phyloP scores from a whole-genome alignment of 2,888 invertebrate genomes.

The Calliphora vomitoria region DNA sequence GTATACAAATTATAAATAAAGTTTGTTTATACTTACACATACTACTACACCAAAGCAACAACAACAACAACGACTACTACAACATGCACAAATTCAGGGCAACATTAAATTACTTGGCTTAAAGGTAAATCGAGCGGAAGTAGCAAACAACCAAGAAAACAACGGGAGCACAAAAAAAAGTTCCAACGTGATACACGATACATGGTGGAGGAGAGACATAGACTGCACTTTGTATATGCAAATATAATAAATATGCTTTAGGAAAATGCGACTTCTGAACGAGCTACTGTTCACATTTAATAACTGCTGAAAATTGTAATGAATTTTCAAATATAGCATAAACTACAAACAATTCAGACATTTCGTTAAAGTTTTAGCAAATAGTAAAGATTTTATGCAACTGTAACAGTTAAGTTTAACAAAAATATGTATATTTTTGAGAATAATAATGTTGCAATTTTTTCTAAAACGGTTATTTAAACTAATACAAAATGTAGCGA shows the following conservation, averaged over 20 bases:
- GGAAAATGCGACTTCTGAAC: conserved; percentile 45
- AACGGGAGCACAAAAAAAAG: conserved; percentile 61
- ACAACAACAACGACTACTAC: conserved; percentile 19
- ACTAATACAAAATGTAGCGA: conserved; percentile 5
- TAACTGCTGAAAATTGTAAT: conserved; percentile 4
- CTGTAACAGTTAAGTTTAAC: conserved; percentile 10
- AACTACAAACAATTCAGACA: neutral
- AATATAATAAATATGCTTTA: conserved; percentile 27
- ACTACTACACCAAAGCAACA: neutral
- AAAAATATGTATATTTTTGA: neutral
- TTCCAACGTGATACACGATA: conserved; percentile 30
- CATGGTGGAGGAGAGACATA: conserved; percentile 2
- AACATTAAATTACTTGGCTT: conserved; percentile 81
- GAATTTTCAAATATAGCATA: conserved; percentile 1
- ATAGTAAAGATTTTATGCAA: conserved; percentile 25
- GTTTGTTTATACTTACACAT: conserved; percentile 60
- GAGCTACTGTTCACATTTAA: conserved; percentile 23
- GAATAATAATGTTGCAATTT: neutral
- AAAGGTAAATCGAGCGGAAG: conserved; percentile 77
- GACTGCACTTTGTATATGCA: conserved; percentile 40
- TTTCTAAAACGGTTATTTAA: conserved; percentile 38
- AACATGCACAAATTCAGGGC: conserved; percentile 81
- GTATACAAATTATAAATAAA: conserved; percentile 58
- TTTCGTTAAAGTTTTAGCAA: neutral
- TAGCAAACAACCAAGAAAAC: conserved; percentile 71